Percentiles rank a stretch among this genome's conserved stretches.
These are phyloP conservation scores for Tragelaphus oryx DNA, from an alignment of 2,797 vertebrate species.

Conservation along the genomic window DNA sequence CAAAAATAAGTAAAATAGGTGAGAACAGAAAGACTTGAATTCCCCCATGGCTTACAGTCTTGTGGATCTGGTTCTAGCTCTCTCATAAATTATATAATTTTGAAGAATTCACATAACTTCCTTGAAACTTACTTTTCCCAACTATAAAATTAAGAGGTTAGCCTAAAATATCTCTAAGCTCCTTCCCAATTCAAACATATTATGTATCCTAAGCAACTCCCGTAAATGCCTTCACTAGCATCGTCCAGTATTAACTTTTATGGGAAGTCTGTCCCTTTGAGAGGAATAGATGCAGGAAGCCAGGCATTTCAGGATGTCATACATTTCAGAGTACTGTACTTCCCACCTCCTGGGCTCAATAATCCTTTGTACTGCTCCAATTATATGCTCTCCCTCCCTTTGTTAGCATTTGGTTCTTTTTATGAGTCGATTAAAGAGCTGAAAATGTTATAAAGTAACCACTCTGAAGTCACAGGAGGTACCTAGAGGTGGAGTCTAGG, in stretches of 20 bases:
- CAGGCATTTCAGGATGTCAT: background rate
- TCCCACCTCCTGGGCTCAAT: background rate
- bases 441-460: background rate
- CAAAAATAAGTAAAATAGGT: slow-evolving; percentile 57
- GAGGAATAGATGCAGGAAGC: background rate
- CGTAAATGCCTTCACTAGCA: background rate
- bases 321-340: background rate
- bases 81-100: slow-evolving; percentile 34
- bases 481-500: background rate
- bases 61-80: background rate
- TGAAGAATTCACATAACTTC: background rate
- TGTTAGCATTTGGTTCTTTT: background rate
- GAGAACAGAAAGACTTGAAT: slow-evolving; percentile 38
- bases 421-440: background rate
- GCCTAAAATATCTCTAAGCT: background rate
- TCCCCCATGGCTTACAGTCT: background rate
- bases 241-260: background rate
- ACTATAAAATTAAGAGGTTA: slow-evolving; percentile 36
- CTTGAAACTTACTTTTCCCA: background rate
- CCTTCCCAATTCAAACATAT: slow-evolving; percentile 9
- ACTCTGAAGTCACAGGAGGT: slow-evolving; percentile 4
- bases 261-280: background rate
- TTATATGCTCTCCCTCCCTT: background rate
- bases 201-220: background rate
- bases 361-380: background rate